Evolutionary conservation across 2,888 invertebrate species (phyloP).

Genomic region (Strigamia maritima): DNA sequence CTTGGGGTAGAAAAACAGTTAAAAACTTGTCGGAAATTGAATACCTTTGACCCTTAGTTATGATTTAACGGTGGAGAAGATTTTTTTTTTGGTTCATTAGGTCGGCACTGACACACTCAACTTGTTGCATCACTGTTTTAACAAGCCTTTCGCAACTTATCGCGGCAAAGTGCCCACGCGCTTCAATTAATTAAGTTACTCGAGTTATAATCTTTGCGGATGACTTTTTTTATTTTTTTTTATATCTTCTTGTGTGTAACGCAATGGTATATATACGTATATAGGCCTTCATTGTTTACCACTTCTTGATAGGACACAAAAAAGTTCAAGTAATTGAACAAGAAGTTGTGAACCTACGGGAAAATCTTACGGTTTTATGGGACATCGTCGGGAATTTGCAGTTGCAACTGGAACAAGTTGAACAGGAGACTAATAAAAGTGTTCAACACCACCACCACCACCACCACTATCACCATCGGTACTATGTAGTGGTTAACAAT

Average conservation of each 20-base stretch:
- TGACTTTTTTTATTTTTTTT: not conserved
- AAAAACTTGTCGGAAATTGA: not conserved
- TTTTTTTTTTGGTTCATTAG: not conserved
- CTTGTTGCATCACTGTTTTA: not conserved
- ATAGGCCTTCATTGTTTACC: not conserved
- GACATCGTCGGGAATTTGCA: conserved; percentile 15
- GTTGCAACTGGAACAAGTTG: conserved; percentile 30
- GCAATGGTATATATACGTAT: not conserved
- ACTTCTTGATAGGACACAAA: not conserved
- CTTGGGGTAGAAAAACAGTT: no score
- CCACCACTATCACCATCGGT: conserved; percentile 16
- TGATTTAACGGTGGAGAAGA: not conserved
- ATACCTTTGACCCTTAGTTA: not conserved
- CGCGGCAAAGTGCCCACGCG: not conserved
- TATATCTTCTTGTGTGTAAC: not conserved
- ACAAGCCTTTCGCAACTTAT: not conserved
- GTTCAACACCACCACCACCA: conserved; percentile 19
- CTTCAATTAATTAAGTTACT: not conserved
- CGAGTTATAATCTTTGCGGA: not conserved
- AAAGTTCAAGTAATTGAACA: conserved; percentile 15
- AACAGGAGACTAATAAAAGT: not conserved
- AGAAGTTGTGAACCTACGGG: conserved; percentile 25
- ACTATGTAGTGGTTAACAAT: not conserved
- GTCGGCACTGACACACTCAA: not conserved
- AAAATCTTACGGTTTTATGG: conserved; percentile 34